These are phyloP conservation scores for Rosalia funebris DNA, from an alignment of 2,888 invertebrate genomes.

Conservation along the genomic window DNA sequence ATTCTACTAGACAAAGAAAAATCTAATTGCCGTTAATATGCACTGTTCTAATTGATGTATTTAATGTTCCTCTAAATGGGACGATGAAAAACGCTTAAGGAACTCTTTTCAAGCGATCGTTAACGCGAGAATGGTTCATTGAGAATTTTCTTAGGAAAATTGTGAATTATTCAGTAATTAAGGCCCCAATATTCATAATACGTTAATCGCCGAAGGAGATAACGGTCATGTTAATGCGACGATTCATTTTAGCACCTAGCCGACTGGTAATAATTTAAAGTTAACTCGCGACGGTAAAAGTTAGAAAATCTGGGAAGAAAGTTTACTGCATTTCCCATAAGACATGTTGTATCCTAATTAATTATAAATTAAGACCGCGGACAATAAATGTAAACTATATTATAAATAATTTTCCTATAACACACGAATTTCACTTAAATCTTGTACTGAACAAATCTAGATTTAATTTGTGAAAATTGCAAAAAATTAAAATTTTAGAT, in stretches of 20 bases:
- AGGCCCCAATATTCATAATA: slow-evolving; percentile 47
- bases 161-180: slow-evolving; percentile 47
- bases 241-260: slow-evolving; percentile 34
- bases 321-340: neutral
- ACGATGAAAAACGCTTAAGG: neutral
- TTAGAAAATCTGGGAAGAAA: neutral
- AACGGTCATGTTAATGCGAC: slow-evolving; percentile 47
- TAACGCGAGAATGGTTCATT: slow-evolving; percentile 12
- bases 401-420: no score
- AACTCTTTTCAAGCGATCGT: slow-evolving; percentile 2
- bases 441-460: no score
- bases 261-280: slow-evolving; percentile 9
- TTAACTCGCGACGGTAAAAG: neutral
- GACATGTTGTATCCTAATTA: neutral
- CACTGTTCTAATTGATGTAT: slow-evolving; percentile 9
- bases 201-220: slow-evolving; percentile 47
- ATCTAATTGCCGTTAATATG: no score
- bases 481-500: no score
- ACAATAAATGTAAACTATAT: no score
- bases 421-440: no score
- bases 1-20: no score
- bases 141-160: slow-evolving; percentile 11
- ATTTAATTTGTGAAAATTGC: no score
- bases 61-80: slow-evolving; percentile 1
- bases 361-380: neutral